Evolutionary conservation across 2,888 invertebrate genomes (phyloP).

Genomic region (Eurois occulta): DNA sequence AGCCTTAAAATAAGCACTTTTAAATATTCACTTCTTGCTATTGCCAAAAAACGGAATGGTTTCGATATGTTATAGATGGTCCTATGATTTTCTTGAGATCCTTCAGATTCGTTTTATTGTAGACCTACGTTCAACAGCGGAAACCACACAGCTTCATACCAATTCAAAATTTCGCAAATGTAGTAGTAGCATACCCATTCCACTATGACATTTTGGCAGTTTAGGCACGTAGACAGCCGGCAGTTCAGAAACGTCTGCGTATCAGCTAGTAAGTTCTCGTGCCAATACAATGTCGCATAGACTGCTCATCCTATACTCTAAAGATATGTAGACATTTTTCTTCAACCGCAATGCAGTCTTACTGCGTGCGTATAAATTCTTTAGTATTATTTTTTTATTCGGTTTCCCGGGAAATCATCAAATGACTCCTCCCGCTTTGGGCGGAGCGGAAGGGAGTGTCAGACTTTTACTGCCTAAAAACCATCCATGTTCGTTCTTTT

Average conservation of each 20-base stretch:
- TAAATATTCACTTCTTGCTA: neutral
- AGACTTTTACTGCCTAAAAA: too few relatives aligned
- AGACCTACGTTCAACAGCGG: neutral
- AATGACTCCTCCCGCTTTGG: too few relatives aligned
- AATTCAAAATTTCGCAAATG: neutral
- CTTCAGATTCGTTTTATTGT: neutral
- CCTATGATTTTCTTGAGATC: neutral
- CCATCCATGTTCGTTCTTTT: too few relatives aligned
- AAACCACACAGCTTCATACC: neutral
- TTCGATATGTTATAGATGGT: neutral
- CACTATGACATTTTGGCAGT: neutral
- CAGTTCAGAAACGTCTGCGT: slow-evolving; percentile 4
- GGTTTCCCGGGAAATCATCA: too few relatives aligned
- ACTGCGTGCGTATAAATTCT: slow-evolving; percentile 13
- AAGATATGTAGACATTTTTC: slow-evolving; percentile 8
- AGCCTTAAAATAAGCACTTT: neutral
- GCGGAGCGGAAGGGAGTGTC: too few relatives aligned
- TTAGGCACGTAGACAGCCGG: slow-evolving; percentile 18
- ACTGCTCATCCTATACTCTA: slow-evolving; percentile 1
- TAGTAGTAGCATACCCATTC: neutral
- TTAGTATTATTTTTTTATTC: too few relatives aligned
- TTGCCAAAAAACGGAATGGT: neutral
- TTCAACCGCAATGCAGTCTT: slow-evolving; percentile 47
- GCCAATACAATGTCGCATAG: slow-evolving; percentile 20
- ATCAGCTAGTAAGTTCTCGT: neutral